phyloP scores from a whole-genome alignment of 2,797 vertebrate genomes.

The Alcedo quadribrachys region DNA sequence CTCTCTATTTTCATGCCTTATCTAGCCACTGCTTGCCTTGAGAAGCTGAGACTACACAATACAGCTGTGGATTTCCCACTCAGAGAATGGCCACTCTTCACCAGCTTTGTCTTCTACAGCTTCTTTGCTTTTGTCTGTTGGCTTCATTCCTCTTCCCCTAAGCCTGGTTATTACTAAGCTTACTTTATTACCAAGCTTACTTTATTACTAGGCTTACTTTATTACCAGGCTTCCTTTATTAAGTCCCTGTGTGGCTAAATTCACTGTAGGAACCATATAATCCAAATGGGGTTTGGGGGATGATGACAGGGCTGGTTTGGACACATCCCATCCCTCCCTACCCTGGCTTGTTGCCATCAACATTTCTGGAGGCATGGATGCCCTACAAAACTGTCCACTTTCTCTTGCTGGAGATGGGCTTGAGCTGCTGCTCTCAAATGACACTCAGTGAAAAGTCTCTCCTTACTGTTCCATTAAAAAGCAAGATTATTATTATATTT shows the following conservation, averaged over 20 bases:
- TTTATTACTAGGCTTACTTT: background rate
- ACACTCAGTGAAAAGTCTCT: background rate
- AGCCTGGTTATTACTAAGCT: background rate
- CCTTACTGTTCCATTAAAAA: background rate
- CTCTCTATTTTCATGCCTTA: background rate
- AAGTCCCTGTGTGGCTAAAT: background rate
- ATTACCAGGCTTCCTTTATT: background rate
- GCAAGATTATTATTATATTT: background rate
- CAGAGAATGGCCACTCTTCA: background rate
- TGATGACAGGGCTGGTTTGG: background rate
- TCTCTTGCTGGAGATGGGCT: background rate
- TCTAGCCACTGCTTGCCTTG: background rate
- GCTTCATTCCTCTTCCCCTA: slow-evolving; percentile 22
- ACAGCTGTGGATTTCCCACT: background rate
- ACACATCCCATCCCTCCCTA: background rate
- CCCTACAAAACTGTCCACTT: background rate
- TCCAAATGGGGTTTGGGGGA: background rate
- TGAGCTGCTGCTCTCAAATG: background rate
- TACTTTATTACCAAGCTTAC: background rate
- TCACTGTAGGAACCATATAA: background rate
- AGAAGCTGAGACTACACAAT: background rate
- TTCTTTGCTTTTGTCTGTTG: slow-evolving; percentile 9
- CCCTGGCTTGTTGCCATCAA: slow-evolving; percentile 3
- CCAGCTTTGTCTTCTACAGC: slow-evolving; percentile 30
- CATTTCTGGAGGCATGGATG: background rate